Percentiles rank a stretch among this genome's conserved stretches.
phyloP scores from a whole-genome alignment of 1,140 invertebrate genomes.

The Homalodisca vitripennis region DNA sequence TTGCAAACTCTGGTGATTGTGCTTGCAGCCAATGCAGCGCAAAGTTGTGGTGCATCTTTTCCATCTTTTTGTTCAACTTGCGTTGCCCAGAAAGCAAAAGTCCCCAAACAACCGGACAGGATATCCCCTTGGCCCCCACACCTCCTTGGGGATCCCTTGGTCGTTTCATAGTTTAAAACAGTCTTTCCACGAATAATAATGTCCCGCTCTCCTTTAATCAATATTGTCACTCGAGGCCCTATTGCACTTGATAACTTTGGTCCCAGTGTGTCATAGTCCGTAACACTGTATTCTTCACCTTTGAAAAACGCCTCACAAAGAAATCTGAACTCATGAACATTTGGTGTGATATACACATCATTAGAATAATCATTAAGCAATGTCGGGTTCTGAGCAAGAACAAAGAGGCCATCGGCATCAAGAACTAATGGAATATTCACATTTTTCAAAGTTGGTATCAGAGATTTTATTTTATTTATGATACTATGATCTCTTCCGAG shows the following conservation, averaged over 20 bases:
- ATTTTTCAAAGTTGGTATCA: constrained; percentile 32
- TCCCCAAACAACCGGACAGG: constrained; percentile 77
- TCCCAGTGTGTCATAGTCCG: neutral
- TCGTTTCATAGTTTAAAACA: neutral
- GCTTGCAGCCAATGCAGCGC: constrained; percentile 81
- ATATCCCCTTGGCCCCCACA: constrained; percentile 99
- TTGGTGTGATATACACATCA: constrained; percentile 88
- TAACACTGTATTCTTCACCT: neutral
- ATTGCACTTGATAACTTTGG: constrained; percentile 19
- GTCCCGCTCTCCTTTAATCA: constrained; percentile 38
- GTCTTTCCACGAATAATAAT: constrained; percentile 25
- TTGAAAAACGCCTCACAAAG: constrained; percentile 59
- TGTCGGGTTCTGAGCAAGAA: constrained; percentile 74
- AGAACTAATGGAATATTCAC: constrained; percentile 70
- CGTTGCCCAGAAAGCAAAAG: constrained; percentile 80
- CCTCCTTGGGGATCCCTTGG: constrained; percentile 72
- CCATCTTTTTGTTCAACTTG: constrained; percentile 8
- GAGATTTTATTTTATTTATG: constrained; percentile 33
- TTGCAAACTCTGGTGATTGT: constrained; percentile 78
- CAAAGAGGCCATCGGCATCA: constrained; percentile 94
- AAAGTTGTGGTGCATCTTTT: constrained; percentile 56
- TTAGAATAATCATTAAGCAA: constrained; percentile 74
- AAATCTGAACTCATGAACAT: constrained; percentile 86
- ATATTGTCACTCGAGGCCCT: constrained; percentile 35
- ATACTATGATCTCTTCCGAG: constrained; percentile 67